Base-by-base conservation (phyloP, 2,888 invertebrate genomes). In the Chymomyza amoena region DNA sequence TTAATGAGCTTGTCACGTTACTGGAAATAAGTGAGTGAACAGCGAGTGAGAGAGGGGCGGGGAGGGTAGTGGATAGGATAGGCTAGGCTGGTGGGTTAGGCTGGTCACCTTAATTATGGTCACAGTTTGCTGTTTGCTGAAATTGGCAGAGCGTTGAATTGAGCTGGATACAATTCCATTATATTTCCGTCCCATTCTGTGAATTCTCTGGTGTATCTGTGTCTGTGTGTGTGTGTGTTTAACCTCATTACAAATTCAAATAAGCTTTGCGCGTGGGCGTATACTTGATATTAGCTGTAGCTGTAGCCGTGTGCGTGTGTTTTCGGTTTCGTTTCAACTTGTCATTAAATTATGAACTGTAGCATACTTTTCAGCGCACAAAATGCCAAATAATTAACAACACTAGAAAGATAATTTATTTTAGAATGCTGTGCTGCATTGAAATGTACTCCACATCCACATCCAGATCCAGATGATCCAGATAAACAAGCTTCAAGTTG, bases 221-320 rank as follows among this genome's bases (percentile, higher is more conserved):
- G 32, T 6, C 7, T 32, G 32, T 4, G 51, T 15, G 61, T 63
- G 57, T 63, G 68, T 70, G 75, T 66, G 72, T 77, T 82, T 77
- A 87, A 86, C 88, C 87, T 84, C 87, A 86, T 88, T 84, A 88
- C 87, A 88, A 84, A 86, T 84, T 86, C 84, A 88, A 84, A 84
- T 84, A 25, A 20, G 79, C 69, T 72, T 72, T 72, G 70, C 68
- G 72, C 69, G 78, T 39, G 39, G 39, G 39, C 39, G 39, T 45
- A 13, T 45, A 13, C 39, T 45, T 45, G 13, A 13, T 45, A 13
- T 45, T 13, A 45, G 39, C 39, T 45, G 0, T 15, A 10, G 6
- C 39, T 13, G 39, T 45, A n/a, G n/a, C n/a, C n/a, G n/a, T n/a
- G 9, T 6, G 39, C 39, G 39, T 45, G 5, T 6, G 39, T 45